Conservation (phyloP, 2,888 invertebrate species). For the Reticulitermes lucifugus region DNA sequence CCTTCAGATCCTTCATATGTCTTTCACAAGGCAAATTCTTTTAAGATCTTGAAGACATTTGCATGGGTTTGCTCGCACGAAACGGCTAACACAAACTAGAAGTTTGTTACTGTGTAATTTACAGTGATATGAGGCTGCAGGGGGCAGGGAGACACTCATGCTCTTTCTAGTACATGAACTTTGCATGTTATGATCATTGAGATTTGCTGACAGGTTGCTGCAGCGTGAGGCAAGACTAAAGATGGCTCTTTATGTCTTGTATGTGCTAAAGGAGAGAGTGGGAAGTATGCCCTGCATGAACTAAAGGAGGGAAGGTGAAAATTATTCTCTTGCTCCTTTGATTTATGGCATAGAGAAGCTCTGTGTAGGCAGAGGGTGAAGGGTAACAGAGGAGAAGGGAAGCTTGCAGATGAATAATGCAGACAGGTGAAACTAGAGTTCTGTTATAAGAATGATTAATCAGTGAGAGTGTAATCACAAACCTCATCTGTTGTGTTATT, state of each 20-base stretch:
- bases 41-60: not conserved
- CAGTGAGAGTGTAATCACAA: too few species aligned
- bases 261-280: too few species aligned
- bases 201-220: not conserved
- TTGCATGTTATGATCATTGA: not conserved
- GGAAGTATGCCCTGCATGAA: too few species aligned
- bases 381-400: not conserved
- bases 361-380: not conserved
- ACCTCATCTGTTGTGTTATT: not conserved
- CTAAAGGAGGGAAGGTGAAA: not conserved
- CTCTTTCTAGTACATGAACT: not conserved
- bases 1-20: too few species aligned
- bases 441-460: too few species aligned
- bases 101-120: not conserved
- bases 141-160: not conserved
- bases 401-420: too few species aligned
- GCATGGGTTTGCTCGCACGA: constrained; percentile 13
- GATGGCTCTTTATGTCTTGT: not conserved
- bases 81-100: not conserved
- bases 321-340: not conserved
- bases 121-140: not conserved
- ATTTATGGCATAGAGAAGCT: not conserved
- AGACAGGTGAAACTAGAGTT: too few species aligned
- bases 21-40: not conserved
- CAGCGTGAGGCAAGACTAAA: not conserved